Base-by-base conservation (phyloP, 2,888 invertebrate genomes). In the Phymatocera aterrima region DNA sequence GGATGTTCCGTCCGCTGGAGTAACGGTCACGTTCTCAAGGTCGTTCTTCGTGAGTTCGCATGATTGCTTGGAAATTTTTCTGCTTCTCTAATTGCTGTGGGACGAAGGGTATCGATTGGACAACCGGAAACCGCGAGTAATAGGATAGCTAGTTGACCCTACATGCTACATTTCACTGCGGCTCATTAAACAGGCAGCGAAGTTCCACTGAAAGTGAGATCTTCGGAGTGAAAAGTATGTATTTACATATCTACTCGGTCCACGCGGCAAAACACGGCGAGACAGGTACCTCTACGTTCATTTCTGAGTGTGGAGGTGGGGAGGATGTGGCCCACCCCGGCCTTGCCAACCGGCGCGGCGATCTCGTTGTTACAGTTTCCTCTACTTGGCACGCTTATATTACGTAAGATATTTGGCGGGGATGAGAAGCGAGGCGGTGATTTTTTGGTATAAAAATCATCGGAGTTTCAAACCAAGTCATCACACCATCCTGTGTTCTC, bases 401-500 rank as follows among this genome's bases (percentile, higher is more conserved):
- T 75, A 57, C 75, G 75, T 48, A 75, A 75, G 57, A 57, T 51
- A 46, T 75, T 57, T 28, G 75, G 57, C 43, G 54, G 54, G 72
- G 75, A 57, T 75, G 68, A 54, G 21, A n/a, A n/a, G n/a, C n/a
- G 21, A 12, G 48, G 70, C 75, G 24, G 54, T 10, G 54, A 40
- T 54, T 78, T 77, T 78, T 78, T 34, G 68, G 77, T 78, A 78
- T 78, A 78, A 78, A 77, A 78, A 54, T 28, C 51, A 78, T 68
- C 64, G 77, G 15, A 15, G 8, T n/a, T 31, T 8, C 6, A 24
- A 31, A 57, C 40, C 37, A n/a, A 31, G 51, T 60, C 79, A 79
- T 79, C 77, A 79, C 75, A 79, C 64, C 82, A 80, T 83, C 84
- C 84, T 82, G 84, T 85, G 83, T 83, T 82, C 83, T 83, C 83